Conservation (phyloP, 37 sponge, comb jelly and placozoan species). For the Beroe forskalii region DNA sequence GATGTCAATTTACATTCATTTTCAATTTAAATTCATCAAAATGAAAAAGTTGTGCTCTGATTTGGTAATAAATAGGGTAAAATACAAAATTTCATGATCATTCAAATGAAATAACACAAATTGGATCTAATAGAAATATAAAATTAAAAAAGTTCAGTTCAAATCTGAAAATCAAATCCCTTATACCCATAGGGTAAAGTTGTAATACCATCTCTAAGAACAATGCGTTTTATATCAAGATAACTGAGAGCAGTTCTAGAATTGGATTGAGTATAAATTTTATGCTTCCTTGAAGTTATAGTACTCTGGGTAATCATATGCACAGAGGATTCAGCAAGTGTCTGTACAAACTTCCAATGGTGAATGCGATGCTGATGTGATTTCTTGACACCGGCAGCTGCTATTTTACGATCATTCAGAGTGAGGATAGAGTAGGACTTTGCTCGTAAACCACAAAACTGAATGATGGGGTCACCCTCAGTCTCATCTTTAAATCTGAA, state of each 20-base stretch:
- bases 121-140: neutral
- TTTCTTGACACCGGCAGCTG: constrained; percentile 10
- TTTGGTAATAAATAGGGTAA: too few relatives aligned
- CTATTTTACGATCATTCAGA: neutral
- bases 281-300: neutral
- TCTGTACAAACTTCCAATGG: neutral
- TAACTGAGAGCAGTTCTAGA: neutral
- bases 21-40: neutral
- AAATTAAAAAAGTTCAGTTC: neutral
- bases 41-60: too few relatives aligned
- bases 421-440: constrained; percentile 9
- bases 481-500: constrained; percentile 30
- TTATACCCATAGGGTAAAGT: constrained; percentile 14
- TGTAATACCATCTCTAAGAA: neutral
- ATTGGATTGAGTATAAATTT: neutral
- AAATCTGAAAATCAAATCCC: neutral
- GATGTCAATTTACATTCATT: neutral
- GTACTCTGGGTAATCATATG: neutral
- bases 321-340: neutral
- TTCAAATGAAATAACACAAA: neutral
- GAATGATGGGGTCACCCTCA: constrained; percentile 14
- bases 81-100: neutral
- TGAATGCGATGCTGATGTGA: neutral
- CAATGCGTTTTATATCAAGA: constrained; percentile 2
- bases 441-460: constrained; percentile 20